A percentile compares a stretch with the other conserved stretches of the same genome.
Evolutionary conservation across 1,140 invertebrate species (phyloP).

Genomic region (Drosophila insularis): DNA sequence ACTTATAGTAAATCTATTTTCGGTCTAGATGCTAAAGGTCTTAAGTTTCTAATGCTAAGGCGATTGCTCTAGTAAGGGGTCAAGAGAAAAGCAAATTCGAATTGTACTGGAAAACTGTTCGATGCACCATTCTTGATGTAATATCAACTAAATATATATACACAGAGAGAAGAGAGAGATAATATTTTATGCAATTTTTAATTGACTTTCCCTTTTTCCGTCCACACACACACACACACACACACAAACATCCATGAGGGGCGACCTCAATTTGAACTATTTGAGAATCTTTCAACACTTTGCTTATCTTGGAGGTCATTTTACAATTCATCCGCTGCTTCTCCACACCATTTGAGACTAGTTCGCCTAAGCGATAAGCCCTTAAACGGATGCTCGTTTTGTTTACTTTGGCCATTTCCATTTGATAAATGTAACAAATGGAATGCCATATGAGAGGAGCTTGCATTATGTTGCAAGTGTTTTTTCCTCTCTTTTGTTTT

Average conservation of each 20-base stretch:
- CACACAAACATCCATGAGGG: not conserved
- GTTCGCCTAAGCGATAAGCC: constrained; percentile 19
- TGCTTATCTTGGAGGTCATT: constrained; percentile 32
- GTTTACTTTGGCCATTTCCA: constrained; percentile 30
- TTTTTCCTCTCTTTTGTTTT: not conserved
- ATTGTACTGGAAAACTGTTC: constrained; percentile 10
- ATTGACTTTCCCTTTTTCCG: constrained; percentile 2
- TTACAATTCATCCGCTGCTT: constrained; percentile 2
- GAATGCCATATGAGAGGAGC: constrained; percentile 4
- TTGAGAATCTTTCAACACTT: constrained; percentile 10
- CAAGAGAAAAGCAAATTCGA: constrained; percentile 13
- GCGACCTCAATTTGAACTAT: constrained; percentile 4
- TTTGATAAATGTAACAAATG: constrained; percentile 69
- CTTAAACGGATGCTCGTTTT: constrained; percentile 42
- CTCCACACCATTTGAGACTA: too few species aligned
- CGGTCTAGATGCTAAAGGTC: constrained; percentile 18
- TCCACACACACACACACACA: too few species aligned
- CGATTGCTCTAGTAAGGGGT: constrained; percentile 44
- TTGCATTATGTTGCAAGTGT: constrained; percentile 59
- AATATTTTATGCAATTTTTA: constrained; percentile 29
- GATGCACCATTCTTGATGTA: constrained; percentile 17
- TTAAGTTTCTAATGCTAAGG: constrained; percentile 45
- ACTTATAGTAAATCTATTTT: not conserved
- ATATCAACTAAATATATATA: not conserved
- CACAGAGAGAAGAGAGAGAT: not conserved